Percentiles rank a stretch among this genome's conserved stretches.
Conservation (phyloP, 1,140 invertebrate genomes). For the Druon quercuslanigerum region DNA sequence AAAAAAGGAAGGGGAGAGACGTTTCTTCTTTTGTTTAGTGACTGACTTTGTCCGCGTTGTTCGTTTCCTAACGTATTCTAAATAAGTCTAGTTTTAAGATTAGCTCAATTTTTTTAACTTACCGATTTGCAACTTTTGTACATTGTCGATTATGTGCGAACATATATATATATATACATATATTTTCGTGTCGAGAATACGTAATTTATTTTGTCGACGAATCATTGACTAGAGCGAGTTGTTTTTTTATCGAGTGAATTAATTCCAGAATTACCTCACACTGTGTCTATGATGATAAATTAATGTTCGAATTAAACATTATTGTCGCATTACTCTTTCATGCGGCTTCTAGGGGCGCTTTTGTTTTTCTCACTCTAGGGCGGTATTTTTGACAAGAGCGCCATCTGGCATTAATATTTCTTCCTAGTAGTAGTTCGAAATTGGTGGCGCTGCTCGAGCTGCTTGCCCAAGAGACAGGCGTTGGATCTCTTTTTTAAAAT, state of each 20-base stretch:
- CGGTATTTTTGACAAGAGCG: too few relatives aligned
- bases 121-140: slow-evolving; percentile 64
- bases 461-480: too few relatives aligned
- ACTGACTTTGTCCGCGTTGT: slow-evolving; percentile 43
- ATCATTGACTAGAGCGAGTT: background rate
- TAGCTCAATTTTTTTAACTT: slow-evolving; percentile 71
- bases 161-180: too few relatives aligned
- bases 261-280: background rate
- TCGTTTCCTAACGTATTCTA: slow-evolving; percentile 44
- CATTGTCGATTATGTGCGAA: slow-evolving; percentile 55
- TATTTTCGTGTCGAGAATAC: background rate
- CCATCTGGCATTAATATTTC: too few relatives aligned
- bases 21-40: slow-evolving; percentile 32
- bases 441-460: too few relatives aligned
- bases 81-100: slow-evolving; percentile 65
- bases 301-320: background rate
- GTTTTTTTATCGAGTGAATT: background rate
- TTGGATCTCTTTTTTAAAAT: background rate
- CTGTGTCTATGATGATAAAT: background rate
- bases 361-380: too few relatives aligned
- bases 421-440: too few relatives aligned
- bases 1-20: slow-evolving; percentile 16
- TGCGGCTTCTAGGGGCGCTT: too few relatives aligned
- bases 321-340: background rate
- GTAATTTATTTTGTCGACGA: background rate